Conservation (phyloP, 1,140 invertebrate species). For the Metopolophium dirhodum region DNA sequence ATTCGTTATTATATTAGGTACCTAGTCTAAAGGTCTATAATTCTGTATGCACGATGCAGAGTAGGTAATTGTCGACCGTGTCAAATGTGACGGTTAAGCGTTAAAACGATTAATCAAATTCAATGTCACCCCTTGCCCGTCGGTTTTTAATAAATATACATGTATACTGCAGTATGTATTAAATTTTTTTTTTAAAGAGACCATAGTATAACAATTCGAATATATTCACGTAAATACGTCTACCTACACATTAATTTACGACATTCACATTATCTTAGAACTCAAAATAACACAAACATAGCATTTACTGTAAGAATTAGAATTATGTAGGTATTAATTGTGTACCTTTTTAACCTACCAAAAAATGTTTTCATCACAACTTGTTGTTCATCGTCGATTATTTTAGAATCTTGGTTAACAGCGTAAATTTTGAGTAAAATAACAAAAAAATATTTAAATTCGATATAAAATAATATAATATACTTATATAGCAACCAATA, state of each 20-base stretch:
- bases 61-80: neutral
- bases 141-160: neutral
- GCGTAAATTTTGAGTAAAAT: neutral
- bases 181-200: neutral
- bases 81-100: neutral
- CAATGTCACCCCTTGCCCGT: neutral
- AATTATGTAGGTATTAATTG: neutral
- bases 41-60: neutral
- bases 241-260: neutral
- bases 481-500: neutral
- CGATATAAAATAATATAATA: neutral
- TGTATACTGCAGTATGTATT: neutral
- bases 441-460: neutral
- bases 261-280: neutral
- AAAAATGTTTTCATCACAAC: neutral
- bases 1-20: neutral
- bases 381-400: neutral
- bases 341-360: neutral
- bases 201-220: neutral
- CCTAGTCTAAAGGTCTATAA: neutral
- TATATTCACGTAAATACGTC: neutral
- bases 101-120: slow-evolving; percentile 8
- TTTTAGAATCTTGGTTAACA: neutral
- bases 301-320: neutral
- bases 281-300: neutral